Conservation (phyloP, 1,140 invertebrate species). For the Nasonia longicornis region DNA sequence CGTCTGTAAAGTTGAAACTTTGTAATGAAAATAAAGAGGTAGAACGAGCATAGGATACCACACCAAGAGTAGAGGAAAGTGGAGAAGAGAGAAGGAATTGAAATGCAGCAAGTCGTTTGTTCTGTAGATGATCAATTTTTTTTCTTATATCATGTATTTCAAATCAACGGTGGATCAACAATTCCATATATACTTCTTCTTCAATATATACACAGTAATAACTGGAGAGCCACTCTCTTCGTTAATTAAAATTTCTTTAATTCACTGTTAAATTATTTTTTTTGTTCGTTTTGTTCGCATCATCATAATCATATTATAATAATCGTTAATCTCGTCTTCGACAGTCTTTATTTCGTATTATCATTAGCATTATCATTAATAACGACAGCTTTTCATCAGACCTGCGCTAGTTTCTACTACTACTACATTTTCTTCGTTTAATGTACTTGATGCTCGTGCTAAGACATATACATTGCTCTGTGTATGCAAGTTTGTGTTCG, state of each 20-base stretch:
- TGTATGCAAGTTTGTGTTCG: not conserved
- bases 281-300: constrained; percentile 13
- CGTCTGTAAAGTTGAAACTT: not conserved
- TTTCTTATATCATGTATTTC: constrained; percentile 61
- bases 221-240: not conserved
- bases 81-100: constrained; percentile 54
- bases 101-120: constrained; percentile 60
- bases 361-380: constrained; percentile 22
- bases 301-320: constrained; percentile 4
- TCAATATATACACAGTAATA: constrained; percentile 41
- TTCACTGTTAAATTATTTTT: constrained; percentile 14
- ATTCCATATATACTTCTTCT: constrained; percentile 53
- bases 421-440: constrained; percentile 25
- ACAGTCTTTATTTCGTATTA: constrained; percentile 42
- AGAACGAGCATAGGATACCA: not conserved
- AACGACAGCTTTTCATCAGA: constrained; percentile 23
- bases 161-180: constrained; percentile 63
- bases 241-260: constrained; percentile 32
- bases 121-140: constrained; percentile 56
- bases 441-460: constrained; percentile 33
- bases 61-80: constrained; percentile 23
- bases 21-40: not conserved
- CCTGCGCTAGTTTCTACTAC: constrained; percentile 7
- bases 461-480: constrained; percentile 16
- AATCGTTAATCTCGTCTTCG: constrained; percentile 40